Percentiles rank a stretch among this genome's conserved stretches.
phyloP scores from a whole-genome alignment of 1,140 invertebrate species.

The Drosophila nikananu region DNA sequence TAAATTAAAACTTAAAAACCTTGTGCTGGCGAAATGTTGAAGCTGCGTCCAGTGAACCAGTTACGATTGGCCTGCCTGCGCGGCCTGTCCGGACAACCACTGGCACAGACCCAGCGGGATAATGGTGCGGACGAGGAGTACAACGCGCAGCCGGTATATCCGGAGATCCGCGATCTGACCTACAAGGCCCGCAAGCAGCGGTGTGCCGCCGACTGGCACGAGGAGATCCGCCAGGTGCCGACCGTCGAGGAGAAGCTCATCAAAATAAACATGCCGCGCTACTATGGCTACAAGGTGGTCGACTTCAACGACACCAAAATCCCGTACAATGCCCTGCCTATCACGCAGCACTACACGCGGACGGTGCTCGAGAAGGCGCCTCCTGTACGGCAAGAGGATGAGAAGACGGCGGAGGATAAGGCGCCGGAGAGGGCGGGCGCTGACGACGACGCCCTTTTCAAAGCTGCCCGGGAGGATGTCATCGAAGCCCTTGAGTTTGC shows the following conservation, averaged over 20 bases:
- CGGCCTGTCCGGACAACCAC: slow-evolving; percentile 35
- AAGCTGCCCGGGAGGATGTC: slow-evolving; percentile 48
- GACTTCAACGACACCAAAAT: slow-evolving; percentile 87
- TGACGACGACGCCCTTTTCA: slow-evolving; percentile 83
- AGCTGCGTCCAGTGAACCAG: slow-evolving; percentile 15
- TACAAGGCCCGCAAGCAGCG: slow-evolving; percentile 83
- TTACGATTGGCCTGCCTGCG: slow-evolving; percentile 19
- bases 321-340: slow-evolving; percentile 89
- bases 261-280: slow-evolving; percentile 91
- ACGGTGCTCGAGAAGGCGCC: slow-evolving; percentile 87
- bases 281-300: slow-evolving; percentile 90
- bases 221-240: slow-evolving; percentile 88
- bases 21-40: slow-evolving; percentile 21
- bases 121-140: slow-evolving; percentile 40
- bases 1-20: slow-evolving; percentile 9
- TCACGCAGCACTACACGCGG: slow-evolving; percentile 90
- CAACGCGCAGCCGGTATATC: slow-evolving; percentile 87
- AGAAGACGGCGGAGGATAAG: slow-evolving; percentile 85
- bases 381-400: slow-evolving; percentile 54
- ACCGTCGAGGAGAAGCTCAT: slow-evolving; percentile 94
- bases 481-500: slow-evolving; percentile 69
- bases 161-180: slow-evolving; percentile 87
- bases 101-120: neutral
- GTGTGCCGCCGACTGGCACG: slow-evolving; percentile 85
- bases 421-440: slow-evolving; percentile 33